Evolutionary conservation across 2,113 vertebrate genomes (phyloP).

Genomic region (Mungos mungo): DNA sequence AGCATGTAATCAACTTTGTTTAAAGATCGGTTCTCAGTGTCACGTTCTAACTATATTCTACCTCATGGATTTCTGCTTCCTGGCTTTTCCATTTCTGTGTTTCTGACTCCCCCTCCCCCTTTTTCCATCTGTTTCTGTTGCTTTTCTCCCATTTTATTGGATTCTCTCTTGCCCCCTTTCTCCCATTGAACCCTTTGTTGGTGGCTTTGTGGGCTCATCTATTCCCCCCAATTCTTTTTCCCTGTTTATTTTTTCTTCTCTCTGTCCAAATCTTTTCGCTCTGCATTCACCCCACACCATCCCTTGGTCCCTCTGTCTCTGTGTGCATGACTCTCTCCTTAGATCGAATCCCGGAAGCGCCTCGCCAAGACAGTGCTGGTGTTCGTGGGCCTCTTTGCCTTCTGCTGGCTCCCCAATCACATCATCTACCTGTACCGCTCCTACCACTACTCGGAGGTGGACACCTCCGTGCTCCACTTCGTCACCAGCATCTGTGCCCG

Average conservation of each 20-base stretch:
- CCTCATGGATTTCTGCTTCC: slow-evolving; percentile 33
- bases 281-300: not conserved
- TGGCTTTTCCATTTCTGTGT: not conserved
- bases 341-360: slow-evolving; percentile 96
- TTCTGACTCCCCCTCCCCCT: slow-evolving; percentile 1
- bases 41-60: slow-evolving; percentile 18
- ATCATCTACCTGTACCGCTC: slow-evolving; percentile 96
- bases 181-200: not conserved
- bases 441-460: slow-evolving; percentile 95
- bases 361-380: slow-evolving; percentile 96
- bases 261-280: not conserved
- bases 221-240: not conserved
- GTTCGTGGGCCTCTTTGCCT: slow-evolving; percentile 95
- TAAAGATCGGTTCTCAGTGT: slow-evolving; percentile 35
- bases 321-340: slow-evolving; percentile 52
- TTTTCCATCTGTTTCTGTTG: slow-evolving; percentile 29
- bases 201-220: not conserved
- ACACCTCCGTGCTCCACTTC: slow-evolving; percentile 94
- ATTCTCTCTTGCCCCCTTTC: not conserved
- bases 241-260: not conserved
- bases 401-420: slow-evolving; percentile 97
- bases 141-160: not conserved
- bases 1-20: slow-evolving; percentile 62
- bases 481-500: slow-evolving; percentile 92
- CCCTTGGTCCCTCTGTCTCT: not conserved